Base-by-base conservation (phyloP, 2,888 invertebrate genomes). In the Xanthostigma xanthostigma region DNA sequence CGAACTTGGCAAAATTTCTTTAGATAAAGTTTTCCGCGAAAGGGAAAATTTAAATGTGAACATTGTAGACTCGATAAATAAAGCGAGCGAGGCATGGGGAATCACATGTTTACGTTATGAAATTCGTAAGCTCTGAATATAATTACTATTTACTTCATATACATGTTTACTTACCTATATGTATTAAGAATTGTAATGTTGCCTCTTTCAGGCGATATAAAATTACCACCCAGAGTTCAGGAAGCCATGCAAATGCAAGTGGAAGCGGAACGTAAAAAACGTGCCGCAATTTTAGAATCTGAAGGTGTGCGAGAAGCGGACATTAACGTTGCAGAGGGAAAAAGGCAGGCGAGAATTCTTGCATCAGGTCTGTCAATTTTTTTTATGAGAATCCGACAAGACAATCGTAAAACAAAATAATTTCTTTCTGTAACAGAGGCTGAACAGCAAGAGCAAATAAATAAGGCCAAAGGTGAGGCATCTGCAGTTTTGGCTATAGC, bases 211-310 rank as follows among this genome's bases (percentile, higher is more conserved):
- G 91, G 87, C 72, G 84, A 93, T 62, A 91, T 94, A 60, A 84
- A 82, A 63, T 70, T 95, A 53, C 98, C 98, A 0, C 69, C 75
- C 0, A 79, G 95, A 58, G 88, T 98, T 1, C 92, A 96, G 62
- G 96, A 97, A 67, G 98, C 98, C 0, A 99, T 98, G 98, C 98
- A 98, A 68, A 96, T 97, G 95, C 98, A 98, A 72, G 98, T 99
- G 1, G 97, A 98, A 69, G 98, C 98, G 0, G 98, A 99, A 66
- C 71, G 98, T 48, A 84, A 86, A 62, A 99, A 99, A 65, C 74
- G 98, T 55, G 98, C 98, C 0, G 87, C 93, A 12, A 89, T 99
- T 60, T 72, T 99, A 53, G 96, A 99, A 65, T 97, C 97, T 0
- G 98, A 99, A 71, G 96, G 96, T 63, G 75, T 82, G 9, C 73